These are phyloP conservation scores for Pilophorus perplexus DNA, from an alignment of 2,888 invertebrate species.

Conservation along the genomic window DNA sequence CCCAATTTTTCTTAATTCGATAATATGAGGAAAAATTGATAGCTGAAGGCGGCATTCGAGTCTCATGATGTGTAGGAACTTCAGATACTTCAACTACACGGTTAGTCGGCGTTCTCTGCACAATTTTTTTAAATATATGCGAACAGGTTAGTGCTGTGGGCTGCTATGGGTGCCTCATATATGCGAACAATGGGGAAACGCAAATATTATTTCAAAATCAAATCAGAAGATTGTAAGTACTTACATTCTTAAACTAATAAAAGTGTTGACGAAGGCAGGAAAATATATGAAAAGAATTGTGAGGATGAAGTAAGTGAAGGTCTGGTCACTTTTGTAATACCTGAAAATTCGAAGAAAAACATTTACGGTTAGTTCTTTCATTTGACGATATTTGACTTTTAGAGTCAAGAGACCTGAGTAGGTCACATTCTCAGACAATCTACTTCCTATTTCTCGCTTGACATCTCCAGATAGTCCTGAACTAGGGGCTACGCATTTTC, in stretches of 20 bases:
- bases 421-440: too few relatives aligned
- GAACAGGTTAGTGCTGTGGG: too few relatives aligned
- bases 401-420: too few relatives aligned
- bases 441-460: too few relatives aligned
- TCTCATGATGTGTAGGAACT: too few relatives aligned
- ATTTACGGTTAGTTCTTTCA: too few relatives aligned
- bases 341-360: constrained; percentile 7
- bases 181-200: neutral
- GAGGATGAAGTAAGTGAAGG: constrained; percentile 62
- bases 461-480: neutral
- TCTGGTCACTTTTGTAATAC: constrained; percentile 58
- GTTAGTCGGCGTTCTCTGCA: too few relatives aligned
- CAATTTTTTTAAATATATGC: too few relatives aligned
- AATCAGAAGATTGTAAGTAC: constrained; percentile 47
- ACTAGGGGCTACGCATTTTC: neutral
- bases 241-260: constrained; percentile 72
- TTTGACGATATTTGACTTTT: too few relatives aligned
- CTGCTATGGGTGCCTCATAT: too few relatives aligned
- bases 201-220: neutral
- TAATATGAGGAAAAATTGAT: neutral
- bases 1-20: neutral
- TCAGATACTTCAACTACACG: too few relatives aligned
- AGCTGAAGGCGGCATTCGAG: neutral
- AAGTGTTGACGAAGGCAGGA: constrained; percentile 72
- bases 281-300: constrained; percentile 69